Conservation (phyloP, 1,140 invertebrate species). For the Lepidurus arcticus region DNA sequence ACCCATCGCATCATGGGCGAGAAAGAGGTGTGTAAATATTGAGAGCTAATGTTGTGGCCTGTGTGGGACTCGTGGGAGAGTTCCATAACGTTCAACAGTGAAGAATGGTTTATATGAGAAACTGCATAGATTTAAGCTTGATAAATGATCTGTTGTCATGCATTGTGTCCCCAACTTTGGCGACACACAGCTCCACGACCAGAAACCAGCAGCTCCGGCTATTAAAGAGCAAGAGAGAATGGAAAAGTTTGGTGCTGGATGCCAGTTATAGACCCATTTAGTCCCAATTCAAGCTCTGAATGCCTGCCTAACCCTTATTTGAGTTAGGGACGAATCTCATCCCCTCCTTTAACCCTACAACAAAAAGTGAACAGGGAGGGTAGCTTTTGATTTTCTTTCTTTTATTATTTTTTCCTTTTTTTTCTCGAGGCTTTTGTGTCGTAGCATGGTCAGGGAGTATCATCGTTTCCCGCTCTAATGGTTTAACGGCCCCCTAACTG, state of each 20-base stretch:
- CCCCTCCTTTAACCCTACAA: background rate
- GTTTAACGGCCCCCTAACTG: background rate
- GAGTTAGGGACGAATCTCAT: background rate
- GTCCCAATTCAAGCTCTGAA: background rate
- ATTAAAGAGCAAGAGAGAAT: constrained; percentile 4
- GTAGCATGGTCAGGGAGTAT: background rate
- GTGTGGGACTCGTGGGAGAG: background rate
- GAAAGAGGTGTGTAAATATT: background rate
- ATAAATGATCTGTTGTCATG: constrained; percentile 19
- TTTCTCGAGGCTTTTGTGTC: background rate
- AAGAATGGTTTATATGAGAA: constrained; percentile 12
- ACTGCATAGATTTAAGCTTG: constrained; percentile 19
- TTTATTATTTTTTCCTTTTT: background rate
- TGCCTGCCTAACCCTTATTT: constrained; percentile 16
- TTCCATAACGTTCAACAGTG: constrained; percentile 10
- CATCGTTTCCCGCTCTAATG: constrained; percentile 13
- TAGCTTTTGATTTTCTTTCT: background rate
- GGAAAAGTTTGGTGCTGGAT: background rate
- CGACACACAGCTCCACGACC: constrained; percentile 5
- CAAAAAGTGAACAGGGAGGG: background rate
- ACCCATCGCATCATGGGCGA: background rate
- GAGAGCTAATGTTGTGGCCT: background rate
- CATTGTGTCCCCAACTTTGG: constrained; percentile 8
- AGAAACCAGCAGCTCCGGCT: constrained; percentile 1
- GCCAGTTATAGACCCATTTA: background rate